Conservation (phyloP, 2,888 invertebrate genomes). For the Stratiomys singularior region DNA sequence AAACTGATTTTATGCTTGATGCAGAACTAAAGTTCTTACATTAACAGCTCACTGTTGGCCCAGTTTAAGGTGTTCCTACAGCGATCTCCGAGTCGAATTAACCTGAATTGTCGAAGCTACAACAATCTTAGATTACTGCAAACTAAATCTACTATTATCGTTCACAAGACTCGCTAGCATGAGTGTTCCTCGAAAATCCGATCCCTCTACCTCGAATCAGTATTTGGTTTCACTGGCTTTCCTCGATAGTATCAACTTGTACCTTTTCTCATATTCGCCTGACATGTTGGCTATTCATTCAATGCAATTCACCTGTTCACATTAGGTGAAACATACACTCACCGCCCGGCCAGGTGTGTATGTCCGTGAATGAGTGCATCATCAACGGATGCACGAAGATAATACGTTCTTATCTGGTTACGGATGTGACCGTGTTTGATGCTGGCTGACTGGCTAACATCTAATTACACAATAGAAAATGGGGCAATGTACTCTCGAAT, state of each 20-base stretch:
- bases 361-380: background rate
- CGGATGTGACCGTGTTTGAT: conserved; percentile 38
- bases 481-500: background rate
- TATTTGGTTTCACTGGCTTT: conserved; percentile 31
- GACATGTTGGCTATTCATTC: background rate
- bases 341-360: conserved; percentile 16
- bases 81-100: no score
- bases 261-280: background rate
- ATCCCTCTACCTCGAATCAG: background rate
- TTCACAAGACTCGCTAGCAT: no score
- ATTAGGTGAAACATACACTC: conserved; percentile 19
- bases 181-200: no score
- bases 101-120: no score
- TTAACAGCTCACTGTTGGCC: no score
- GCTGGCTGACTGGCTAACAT: background rate
- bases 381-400: background rate
- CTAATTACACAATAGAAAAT: conserved; percentile 7
- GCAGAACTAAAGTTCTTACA: no score
- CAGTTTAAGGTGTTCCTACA: no score
- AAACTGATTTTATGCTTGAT: no score
- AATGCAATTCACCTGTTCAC: conserved; percentile 11
- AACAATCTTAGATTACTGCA: no score
- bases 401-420: conserved; percentile 21
- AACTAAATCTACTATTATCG: no score
- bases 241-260: background rate